These are phyloP conservation scores for Alligator sinensis DNA, from an alignment of 2,113 vertebrate species.

Conservation along the genomic window DNA sequence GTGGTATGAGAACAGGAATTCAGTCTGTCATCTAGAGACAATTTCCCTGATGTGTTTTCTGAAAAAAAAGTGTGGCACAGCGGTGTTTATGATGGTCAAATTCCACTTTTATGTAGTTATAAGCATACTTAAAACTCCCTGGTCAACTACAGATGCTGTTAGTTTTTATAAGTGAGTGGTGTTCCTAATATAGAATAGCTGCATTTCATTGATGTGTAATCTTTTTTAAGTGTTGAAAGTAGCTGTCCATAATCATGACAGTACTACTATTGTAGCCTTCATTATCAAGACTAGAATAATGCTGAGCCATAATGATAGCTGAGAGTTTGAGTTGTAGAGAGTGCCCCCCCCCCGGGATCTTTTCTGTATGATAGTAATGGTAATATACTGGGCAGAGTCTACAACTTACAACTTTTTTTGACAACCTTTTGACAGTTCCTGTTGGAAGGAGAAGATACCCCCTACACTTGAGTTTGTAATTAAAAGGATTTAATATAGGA, in stretches of 20 bases:
- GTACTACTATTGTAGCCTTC: background rate
- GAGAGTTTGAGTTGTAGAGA: background rate
- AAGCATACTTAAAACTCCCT: background rate
- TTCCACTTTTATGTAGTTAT: background rate
- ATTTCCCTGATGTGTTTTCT: background rate
- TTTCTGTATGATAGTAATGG: background rate
- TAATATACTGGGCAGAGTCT: background rate
- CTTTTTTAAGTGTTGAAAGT: background rate
- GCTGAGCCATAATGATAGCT: background rate
- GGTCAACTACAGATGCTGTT: fast-evolving
- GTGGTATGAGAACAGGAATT: too few species aligned
- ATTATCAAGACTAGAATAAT: background rate
- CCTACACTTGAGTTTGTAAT: background rate
- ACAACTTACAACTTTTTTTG: background rate
- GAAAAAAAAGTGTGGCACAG: background rate
- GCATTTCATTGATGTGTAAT: background rate
- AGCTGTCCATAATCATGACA: background rate
- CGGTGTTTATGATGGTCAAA: background rate
- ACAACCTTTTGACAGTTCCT: background rate
- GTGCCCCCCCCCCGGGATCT: background rate
- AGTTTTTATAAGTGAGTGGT: background rate
- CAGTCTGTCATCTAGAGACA: background rate
- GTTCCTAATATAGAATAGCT: background rate
- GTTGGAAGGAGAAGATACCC: background rate
- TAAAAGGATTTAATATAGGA: background rate